Evolutionary conservation across 1,140 invertebrate species (phyloP).

Genomic region (Chrysomallon squamiferum): DNA sequence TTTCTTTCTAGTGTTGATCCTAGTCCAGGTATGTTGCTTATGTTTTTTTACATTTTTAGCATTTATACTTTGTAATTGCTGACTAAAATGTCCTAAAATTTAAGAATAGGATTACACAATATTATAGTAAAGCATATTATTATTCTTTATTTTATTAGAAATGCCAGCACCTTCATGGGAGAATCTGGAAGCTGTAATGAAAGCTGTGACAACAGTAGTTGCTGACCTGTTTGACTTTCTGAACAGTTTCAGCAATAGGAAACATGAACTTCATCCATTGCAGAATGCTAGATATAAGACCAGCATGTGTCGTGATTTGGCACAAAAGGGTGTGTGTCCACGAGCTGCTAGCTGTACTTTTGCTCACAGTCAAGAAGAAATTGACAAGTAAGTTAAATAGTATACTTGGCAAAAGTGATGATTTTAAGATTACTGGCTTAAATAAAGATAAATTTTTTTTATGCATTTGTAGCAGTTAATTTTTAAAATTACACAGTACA

Average conservation of each 20-base stretch:
- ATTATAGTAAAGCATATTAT: not conserved
- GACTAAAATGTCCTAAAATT: not conserved
- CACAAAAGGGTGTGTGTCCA: slow-evolving; percentile 80
- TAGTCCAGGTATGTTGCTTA: slow-evolving; percentile 52
- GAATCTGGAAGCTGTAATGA: slow-evolving; percentile 73
- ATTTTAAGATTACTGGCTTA: not conserved
- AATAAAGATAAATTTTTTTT: not conserved
- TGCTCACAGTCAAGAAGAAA: slow-evolving; percentile 88
- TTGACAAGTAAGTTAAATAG: slow-evolving; percentile 74
- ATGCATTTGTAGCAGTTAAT: not conserved
- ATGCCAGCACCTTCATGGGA: slow-evolving; percentile 72
- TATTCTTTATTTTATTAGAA: slow-evolving; percentile 66
- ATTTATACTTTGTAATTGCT: not conserved
- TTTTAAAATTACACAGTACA: not conserved
- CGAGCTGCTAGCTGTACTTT: slow-evolving; percentile 87
- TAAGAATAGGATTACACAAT: not conserved
- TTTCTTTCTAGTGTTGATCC: slow-evolving; percentile 84
- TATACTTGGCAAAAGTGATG: not conserved
- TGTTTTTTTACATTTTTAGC: not conserved
- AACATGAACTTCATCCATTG: slow-evolving; percentile 66
- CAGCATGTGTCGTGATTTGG: slow-evolving; percentile 86
- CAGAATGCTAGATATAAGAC: slow-evolving; percentile 87
- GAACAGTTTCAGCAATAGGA: slow-evolving; percentile 71
- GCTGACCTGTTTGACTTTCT: slow-evolving; percentile 85
- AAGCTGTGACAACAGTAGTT: slow-evolving; percentile 82